Base-by-base conservation (phyloP, 2,113 vertebrate species). In the Brachypodius melanocephalos region DNA sequence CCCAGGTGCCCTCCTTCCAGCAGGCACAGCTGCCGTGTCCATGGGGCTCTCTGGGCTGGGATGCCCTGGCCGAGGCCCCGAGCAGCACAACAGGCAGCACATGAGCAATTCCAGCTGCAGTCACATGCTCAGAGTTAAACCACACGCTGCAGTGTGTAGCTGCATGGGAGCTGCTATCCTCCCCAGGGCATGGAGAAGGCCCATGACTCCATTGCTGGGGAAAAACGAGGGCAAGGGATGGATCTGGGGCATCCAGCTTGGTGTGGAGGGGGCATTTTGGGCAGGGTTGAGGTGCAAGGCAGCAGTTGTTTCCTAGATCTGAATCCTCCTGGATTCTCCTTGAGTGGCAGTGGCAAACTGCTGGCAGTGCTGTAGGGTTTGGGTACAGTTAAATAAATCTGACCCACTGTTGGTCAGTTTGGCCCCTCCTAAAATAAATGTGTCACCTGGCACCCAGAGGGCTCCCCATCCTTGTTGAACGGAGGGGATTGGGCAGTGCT, bases 21-120 rank as follows among this genome's bases (percentile, higher is more conserved):
- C 59, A 1, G 1, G 9, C 26, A 8, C 3, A 5, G 29, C 1
- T 1, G 3, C 38, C 2, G 12, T 7, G 0, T 29, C 28, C 16
- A 0, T 8, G 71, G 76, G 67, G 43, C 63, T 79, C 52, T 28
- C 10, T 0, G 0, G 52, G 36, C 42, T 32, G 67, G 75, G 51
- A 3, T 57, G 45, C 17, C 59, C 55, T 1, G 1, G 42, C 31
- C 5, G 1, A 52, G 62, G 83, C 75, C 54, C 48, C 4, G 45
- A 12, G 18, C 57, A 34, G 46, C 72, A 49, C 48, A 22, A 2
- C 17, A 2, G 8, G 73, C 65, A 57, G 91, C 59, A 61, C 45
- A 6, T 8, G 78, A 73, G 43, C 80, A 45, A 12, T 62, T 86
- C 94, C 85, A 61, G 36, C 49, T 61, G 75, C 78, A 38, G 10